Conservation (phyloP, 2,797 vertebrate species). For the Fistularia commersonii region DNA sequence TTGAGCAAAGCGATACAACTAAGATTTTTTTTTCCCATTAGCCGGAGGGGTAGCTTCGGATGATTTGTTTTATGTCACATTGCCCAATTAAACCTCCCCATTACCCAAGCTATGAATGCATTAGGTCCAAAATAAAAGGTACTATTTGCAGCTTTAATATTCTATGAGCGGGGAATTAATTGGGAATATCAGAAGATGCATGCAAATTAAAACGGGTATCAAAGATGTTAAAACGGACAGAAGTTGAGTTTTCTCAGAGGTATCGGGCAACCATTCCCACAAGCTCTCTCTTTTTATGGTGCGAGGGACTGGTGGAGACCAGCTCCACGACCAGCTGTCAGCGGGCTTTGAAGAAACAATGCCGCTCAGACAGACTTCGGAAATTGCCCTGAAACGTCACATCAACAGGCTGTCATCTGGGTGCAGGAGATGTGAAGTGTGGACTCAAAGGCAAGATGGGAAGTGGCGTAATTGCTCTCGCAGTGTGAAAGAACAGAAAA, state of each 20-base stretch:
- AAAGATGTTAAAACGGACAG: constrained; percentile 14
- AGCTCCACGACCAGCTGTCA: constrained; percentile 20
- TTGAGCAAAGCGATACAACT: too few species aligned
- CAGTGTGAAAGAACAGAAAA: constrained; percentile 32
- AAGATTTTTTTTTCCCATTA: too few species aligned
- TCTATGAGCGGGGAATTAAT: constrained; percentile 19
- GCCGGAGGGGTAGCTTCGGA: constrained; percentile 15
- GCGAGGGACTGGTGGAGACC: background rate
- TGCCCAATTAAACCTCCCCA: constrained; percentile 18
- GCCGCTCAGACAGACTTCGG: constrained; percentile 20
- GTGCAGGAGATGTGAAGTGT: constrained; percentile 26
- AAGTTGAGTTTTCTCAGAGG: background rate
- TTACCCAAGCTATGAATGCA: constrained; percentile 23
- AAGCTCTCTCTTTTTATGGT: too few species aligned
- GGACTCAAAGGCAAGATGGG: constrained; percentile 30
- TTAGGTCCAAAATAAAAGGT: constrained; percentile 22
- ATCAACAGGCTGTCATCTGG: constrained; percentile 42
- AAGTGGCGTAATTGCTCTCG: constrained; percentile 32
- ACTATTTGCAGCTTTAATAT: constrained; percentile 17
- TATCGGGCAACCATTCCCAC: too few species aligned
- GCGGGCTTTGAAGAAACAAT: constrained; percentile 29
- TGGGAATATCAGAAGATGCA: constrained; percentile 14
- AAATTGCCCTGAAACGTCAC: constrained; percentile 37
- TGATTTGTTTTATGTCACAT: constrained; percentile 5
- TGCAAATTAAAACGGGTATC: constrained; percentile 28